A percentile compares a stretch with the other conserved stretches of the same genome.
phyloP scores from a whole-genome alignment of 1,140 invertebrate species.

The Hyles vespertilio region DNA sequence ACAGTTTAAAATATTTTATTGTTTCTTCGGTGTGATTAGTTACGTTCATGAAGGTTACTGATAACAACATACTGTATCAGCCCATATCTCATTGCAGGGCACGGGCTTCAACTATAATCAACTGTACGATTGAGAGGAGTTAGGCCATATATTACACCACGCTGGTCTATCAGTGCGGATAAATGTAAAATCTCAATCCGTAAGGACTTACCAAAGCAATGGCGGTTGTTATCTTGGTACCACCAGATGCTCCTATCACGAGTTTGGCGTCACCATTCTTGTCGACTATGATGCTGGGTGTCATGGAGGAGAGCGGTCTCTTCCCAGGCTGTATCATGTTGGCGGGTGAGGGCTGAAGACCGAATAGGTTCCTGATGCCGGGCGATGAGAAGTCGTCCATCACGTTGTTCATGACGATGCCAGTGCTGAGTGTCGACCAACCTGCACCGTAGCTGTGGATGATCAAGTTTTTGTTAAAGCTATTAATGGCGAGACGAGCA shows the following conservation, averaged over 20 bases:
- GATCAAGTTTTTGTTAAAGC: not conserved
- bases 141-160: no score
- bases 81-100: no score
- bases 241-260: conserved; percentile 94
- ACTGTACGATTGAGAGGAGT: no score
- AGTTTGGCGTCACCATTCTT: conserved; percentile 83
- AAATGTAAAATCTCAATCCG: not conserved
- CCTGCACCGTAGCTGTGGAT: conserved; percentile 86
- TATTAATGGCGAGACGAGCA: no score
- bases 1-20: no score
- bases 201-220: conserved; percentile 82
- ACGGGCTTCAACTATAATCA: no score
- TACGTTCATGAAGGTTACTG: no score
- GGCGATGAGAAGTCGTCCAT: conserved; percentile 97
- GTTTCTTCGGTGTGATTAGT: no score
- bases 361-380: conserved; percentile 85
- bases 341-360: conserved; percentile 82
- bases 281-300: conserved; percentile 89
- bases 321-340: conserved; percentile 91
- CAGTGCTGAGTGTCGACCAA: conserved; percentile 86
- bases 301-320: conserved; percentile 94
- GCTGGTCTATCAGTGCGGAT: no score
- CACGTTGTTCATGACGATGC: conserved; percentile 94
- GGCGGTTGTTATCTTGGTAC: conserved; percentile 91
- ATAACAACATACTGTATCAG: no score